phyloP scores from a whole-genome alignment of 1,140 invertebrate species.

The Apis mellifera region DNA sequence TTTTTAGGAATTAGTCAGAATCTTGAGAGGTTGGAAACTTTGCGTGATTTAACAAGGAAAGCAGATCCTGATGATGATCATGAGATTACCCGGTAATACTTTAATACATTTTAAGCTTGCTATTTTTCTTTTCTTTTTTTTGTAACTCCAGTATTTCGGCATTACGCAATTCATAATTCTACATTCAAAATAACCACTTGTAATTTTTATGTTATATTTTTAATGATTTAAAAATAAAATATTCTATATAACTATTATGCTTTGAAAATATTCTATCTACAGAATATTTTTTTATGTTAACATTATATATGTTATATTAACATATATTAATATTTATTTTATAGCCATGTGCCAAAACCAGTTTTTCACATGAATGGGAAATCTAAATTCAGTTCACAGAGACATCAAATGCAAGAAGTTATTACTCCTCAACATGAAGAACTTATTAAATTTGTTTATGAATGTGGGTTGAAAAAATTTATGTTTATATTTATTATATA shows the following conservation, averaged over 20 bases:
- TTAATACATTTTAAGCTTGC: constrained; percentile 58
- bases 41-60: constrained; percentile 85
- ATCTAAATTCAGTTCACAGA: constrained; percentile 82
- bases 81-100: constrained; percentile 81
- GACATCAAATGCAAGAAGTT: constrained; percentile 84
- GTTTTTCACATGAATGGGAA: constrained; percentile 88
- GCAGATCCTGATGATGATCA: constrained; percentile 82
- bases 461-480: constrained; percentile 82
- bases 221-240: background rate
- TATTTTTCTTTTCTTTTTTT: constrained; percentile 9
- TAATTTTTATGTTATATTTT: constrained; percentile 2
- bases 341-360: constrained; percentile 85
- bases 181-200: constrained; percentile 16
- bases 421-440: constrained; percentile 88
- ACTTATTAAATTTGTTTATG: constrained; percentile 88
- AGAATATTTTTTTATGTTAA: background rate
- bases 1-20: constrained; percentile 85
- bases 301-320: background rate
- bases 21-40: constrained; percentile 85
- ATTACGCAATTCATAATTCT: constrained; percentile 65
- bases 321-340: constrained; percentile 21
- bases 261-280: background rate
- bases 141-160: constrained; percentile 22
- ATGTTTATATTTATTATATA: background rate
- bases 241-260: background rate